phyloP scores from a whole-genome alignment of 1,140 invertebrate genomes.

The Brachionus rotundiformis region DNA sequence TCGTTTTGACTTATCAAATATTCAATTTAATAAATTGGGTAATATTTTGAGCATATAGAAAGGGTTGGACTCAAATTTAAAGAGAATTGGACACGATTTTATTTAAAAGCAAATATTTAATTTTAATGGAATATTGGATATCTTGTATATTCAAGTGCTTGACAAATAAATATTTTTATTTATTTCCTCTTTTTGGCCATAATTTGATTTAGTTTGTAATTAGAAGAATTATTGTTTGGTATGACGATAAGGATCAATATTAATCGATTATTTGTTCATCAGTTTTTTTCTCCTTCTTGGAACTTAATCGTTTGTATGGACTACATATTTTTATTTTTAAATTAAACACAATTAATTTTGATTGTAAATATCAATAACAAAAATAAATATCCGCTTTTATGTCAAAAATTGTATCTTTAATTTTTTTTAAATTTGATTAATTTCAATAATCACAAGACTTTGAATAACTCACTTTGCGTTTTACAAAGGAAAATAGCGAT shows the following conservation, averaged over 20 bases:
- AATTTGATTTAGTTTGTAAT: constrained; percentile 21
- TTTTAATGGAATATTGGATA: constrained; percentile 4
- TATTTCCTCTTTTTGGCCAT: constrained; percentile 6
- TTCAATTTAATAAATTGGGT: constrained; percentile 17
- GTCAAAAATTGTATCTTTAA: constrained; percentile 18
- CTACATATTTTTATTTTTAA: background rate
- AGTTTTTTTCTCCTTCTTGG: background rate
- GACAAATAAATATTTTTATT: constrained; percentile 15
- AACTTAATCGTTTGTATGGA: background rate
- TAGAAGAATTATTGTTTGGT: background rate
- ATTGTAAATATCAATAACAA: constrained; percentile 25
- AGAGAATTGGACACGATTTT: background rate
- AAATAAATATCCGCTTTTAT: constrained; percentile 27
- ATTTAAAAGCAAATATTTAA: background rate
- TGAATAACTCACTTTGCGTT: background rate
- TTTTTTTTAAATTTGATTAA: constrained; percentile 38
- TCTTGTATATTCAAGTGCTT: constrained; percentile 22
- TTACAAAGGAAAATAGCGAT: background rate
- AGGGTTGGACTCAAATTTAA: background rate
- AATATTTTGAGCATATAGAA: background rate
- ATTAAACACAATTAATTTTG: constrained; percentile 16
- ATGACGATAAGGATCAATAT: constrained; percentile 15
- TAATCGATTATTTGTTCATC: constrained; percentile 15
- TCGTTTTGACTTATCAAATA: background rate
- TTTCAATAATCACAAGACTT: background rate